Evolutionary conservation across 2,113 vertebrate species (phyloP).

Genomic region (Lamprotornis superbus): DNA sequence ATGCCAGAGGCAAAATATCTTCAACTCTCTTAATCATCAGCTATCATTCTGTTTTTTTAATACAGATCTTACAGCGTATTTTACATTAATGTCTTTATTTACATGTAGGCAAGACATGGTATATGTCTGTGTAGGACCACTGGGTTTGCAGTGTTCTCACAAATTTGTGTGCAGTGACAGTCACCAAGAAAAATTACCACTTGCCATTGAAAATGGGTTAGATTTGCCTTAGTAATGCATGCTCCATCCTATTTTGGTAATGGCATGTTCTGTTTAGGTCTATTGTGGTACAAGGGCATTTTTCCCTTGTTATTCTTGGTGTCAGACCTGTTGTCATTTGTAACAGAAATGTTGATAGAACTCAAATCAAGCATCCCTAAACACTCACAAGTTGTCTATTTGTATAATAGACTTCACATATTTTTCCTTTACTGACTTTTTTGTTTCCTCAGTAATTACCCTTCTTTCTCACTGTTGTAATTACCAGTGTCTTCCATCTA

Average conservation of each 20-base stretch:
- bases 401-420: neutral
- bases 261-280: neutral
- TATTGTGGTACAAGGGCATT: neutral
- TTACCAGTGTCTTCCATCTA: neutral
- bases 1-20: constrained; percentile 49
- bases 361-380: neutral
- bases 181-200: neutral
- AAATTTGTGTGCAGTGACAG: neutral
- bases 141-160: neutral
- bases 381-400: neutral
- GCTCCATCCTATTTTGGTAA: neutral
- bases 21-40: neutral
- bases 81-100: neutral
- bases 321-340: neutral
- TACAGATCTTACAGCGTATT: neutral
- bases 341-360: neutral
- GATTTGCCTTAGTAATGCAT: neutral
- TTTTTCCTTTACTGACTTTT: neutral
- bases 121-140: neutral
- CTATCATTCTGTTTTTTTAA: neutral
- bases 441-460: neutral
- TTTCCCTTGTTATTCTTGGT: neutral
- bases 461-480: neutral
- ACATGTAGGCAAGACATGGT: neutral
- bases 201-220: neutral